Evolutionary conservation across 2,797 vertebrate species (phyloP).

Genomic region (Hemibagrus guttatus): DNA sequence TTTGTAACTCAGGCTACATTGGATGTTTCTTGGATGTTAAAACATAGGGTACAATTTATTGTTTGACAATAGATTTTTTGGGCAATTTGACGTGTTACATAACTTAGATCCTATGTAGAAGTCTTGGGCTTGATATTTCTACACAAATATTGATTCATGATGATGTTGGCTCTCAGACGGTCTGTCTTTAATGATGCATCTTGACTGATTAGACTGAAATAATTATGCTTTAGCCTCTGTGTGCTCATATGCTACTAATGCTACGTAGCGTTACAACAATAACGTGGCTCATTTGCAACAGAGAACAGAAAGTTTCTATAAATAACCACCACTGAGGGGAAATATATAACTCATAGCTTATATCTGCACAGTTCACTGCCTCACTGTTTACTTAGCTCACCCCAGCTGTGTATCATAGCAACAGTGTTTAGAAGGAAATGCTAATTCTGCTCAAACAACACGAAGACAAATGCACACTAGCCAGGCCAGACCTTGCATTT

Average conservation of each 20-base stretch:
- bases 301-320: background rate
- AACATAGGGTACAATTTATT: background rate
- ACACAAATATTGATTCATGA: background rate
- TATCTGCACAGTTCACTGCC: background rate
- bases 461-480: too few relatives aligned
- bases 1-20: background rate
- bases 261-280: background rate
- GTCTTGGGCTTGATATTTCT: background rate
- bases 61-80: background rate
- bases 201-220: background rate
- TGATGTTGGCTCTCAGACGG: too few relatives aligned
- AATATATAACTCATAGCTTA: too few relatives aligned
- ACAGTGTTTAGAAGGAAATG: background rate
- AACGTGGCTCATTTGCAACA: background rate
- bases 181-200: background rate
- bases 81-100: background rate
- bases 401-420: slow-evolving; percentile 13
- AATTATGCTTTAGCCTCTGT: too few relatives aligned
- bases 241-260: background rate
- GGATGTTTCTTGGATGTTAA: background rate
- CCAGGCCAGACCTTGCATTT: background rate
- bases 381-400: background rate
- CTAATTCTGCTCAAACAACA: background rate
- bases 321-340: background rate
- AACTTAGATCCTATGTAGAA: background rate